Conservation (phyloP, 2,797 vertebrate genomes). For the Tamandua tetradactyla region DNA sequence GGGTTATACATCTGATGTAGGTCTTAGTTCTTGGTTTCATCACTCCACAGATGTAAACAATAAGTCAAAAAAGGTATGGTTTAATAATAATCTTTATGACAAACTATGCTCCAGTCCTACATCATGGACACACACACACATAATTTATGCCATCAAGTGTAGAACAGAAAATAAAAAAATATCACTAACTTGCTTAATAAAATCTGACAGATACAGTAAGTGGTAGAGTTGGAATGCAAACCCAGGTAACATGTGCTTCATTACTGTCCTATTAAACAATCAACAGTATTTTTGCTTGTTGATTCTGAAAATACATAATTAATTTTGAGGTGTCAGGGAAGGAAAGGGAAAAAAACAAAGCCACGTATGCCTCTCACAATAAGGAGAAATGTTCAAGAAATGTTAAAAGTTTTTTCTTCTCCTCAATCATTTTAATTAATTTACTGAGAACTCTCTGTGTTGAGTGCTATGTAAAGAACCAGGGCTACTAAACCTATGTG, state of each 20-base stretch:
- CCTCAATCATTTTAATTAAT: neutral
- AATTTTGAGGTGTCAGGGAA: neutral
- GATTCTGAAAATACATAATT: neutral
- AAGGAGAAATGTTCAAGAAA: slow-evolving; percentile 7
- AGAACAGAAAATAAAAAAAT: neutral
- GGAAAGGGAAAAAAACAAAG: neutral
- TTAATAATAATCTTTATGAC: neutral
- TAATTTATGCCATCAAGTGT: neutral
- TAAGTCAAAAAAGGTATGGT: neutral
- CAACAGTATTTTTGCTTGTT: neutral
- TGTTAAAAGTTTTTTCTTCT: neutral
- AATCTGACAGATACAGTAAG: neutral
- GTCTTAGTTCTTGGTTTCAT: neutral
- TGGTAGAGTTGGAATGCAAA: slow-evolving; percentile 7
- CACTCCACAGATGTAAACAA: neutral
- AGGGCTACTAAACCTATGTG: neutral
- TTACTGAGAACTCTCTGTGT: neutral
- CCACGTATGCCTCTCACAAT: neutral
- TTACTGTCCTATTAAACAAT: neutral
- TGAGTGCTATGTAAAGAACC: neutral
- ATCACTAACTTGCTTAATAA: neutral
- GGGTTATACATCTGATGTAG: neutral
- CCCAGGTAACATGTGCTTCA: neutral
- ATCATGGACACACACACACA: neutral
- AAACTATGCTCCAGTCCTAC: neutral